Percentiles rank a stretch among this genome's conserved stretches.
These are phyloP conservation scores for Tinea pellionella DNA, from an alignment of 2,888 invertebrate genomes.

Conservation along the genomic window DNA sequence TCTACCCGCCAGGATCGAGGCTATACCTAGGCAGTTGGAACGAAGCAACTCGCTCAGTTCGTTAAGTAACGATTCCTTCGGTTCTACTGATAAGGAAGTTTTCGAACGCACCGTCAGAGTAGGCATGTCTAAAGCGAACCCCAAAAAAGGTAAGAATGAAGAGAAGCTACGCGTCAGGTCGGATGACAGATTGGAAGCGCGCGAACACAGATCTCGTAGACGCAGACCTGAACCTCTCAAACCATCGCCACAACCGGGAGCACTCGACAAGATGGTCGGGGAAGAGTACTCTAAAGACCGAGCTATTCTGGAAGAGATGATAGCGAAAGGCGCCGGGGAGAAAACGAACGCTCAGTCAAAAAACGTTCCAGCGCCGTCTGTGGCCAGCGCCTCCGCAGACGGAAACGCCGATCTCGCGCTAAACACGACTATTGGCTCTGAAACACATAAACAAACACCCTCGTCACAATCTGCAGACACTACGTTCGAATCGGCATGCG, in stretches of 20 bases:
- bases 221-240: conserved; percentile 17
- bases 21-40: conserved; percentile 12
- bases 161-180: conserved; percentile 28
- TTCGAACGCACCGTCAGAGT: conserved; percentile 83
- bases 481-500: conserved; percentile 25
- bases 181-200: conserved; percentile 30
- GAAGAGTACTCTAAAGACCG: conserved; percentile 37
- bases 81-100: conserved; percentile 73
- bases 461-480: conserved; percentile 27
- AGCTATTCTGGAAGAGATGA: conserved; percentile 72
- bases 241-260: conserved; percentile 21
- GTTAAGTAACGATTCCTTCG: conserved; percentile 63
- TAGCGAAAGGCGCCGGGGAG: conserved; percentile 65
- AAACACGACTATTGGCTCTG: conserved; percentile 13
- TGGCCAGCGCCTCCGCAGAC: conserved; percentile 68
- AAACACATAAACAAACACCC: conserved; percentile 22
- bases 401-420: conserved; percentile 29
- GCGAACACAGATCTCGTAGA: conserved; percentile 24
- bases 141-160: conserved; percentile 23
- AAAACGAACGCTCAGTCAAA: conserved; percentile 59
- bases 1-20: conserved; percentile 32
- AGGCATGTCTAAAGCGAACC: conserved; percentile 69
- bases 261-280: conserved; percentile 35
- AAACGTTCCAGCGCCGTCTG: conserved; percentile 83
- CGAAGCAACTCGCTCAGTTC: conserved; percentile 45